A percentile compares a stretch with the other conserved stretches of the same genome.
Conservation (phyloP, 2,797 vertebrate genomes). For the Labeo calbasu region DNA sequence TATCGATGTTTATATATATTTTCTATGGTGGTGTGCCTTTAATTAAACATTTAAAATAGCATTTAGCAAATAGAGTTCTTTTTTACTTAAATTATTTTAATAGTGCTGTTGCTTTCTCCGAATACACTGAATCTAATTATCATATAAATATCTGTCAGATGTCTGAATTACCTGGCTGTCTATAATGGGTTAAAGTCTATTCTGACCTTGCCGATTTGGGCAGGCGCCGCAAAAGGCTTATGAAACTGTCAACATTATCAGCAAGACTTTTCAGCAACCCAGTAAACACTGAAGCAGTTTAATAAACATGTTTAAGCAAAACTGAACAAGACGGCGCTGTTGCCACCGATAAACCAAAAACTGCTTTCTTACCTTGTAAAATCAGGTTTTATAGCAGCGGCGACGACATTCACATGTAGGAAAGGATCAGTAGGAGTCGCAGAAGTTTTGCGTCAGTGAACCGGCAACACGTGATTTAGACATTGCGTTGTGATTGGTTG, state of each 20-base stretch:
- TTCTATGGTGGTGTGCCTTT: not conserved
- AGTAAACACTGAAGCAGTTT: too few relatives aligned
- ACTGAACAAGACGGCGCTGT: not conserved
- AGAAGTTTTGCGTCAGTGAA: accelerated
- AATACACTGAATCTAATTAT: not conserved
- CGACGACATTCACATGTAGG: constrained; percentile 69
- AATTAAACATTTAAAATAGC: not conserved
- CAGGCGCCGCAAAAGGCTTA: not conserved
- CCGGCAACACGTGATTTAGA: constrained; percentile 47
- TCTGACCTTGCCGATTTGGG: constrained; percentile 76
- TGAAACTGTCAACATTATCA: constrained; percentile 14
- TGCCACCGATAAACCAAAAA: accelerated
- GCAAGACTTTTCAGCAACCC: too few relatives aligned
- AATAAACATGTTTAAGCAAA: too few relatives aligned
- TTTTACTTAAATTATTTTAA: not conserved
- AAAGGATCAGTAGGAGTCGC: constrained; percentile 65
- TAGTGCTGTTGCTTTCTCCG: not conserved
- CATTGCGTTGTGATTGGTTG: not conserved
- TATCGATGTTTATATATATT: not conserved
- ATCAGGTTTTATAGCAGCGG: not conserved
- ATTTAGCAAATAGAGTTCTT: not conserved
- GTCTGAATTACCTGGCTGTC: not conserved
- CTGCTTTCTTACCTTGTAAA: constrained; percentile 63
- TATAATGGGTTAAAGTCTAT: constrained; percentile 55
- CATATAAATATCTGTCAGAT: not conserved